Base-by-base conservation (phyloP, 2,797 vertebrate species). In the Syngnathus acus region DNA sequence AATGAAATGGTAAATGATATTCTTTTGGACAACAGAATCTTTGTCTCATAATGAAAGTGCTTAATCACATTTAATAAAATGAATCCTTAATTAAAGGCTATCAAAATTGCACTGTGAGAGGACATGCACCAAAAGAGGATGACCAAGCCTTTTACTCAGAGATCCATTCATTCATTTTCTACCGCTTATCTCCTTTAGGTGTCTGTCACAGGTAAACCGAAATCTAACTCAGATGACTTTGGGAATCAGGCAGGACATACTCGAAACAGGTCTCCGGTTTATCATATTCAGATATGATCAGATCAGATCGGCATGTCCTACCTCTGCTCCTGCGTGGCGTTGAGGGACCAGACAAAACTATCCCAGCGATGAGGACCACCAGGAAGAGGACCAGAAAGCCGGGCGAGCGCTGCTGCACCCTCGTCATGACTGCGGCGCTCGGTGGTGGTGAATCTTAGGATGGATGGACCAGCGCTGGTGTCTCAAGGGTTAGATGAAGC, bases 271-370 rank as follows among this genome's bases (percentile, higher is more conserved):
- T 21, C 3, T 19, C n/a, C 3, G 7, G 2, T 51, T 19, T 7
- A 9, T 51, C 48, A 51, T 9, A 9, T n/a, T n/a, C 19, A 8
- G 17, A 26, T 54, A 7, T 26, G 45, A 38, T 19, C 50, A 64
- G 45, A 38, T 19, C 50, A 64, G 21, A 26, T 21, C 32, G 23
- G 26, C 23, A 50, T 32, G 21, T 81, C 87, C 68, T 81, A 88
- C 90, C 90, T 90, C 90, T 87, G 75, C 78, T 86, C 71, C 83
- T 83, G 69, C 72, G 79, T 19, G 74, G 66, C 13, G 67, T 69
- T 16, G 81, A 70, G 65, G 78, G 75, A 72, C 80, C 78, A 48
- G 79, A 77, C 54, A 86, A 64, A 72, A 75, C 84, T 59, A 81
- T 86, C 72, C 87, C 88, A 71, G 69, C 66, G 21, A 88, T 55